phyloP scores from a whole-genome alignment of 2,113 vertebrate species.

The Carollia perspicillata region DNA sequence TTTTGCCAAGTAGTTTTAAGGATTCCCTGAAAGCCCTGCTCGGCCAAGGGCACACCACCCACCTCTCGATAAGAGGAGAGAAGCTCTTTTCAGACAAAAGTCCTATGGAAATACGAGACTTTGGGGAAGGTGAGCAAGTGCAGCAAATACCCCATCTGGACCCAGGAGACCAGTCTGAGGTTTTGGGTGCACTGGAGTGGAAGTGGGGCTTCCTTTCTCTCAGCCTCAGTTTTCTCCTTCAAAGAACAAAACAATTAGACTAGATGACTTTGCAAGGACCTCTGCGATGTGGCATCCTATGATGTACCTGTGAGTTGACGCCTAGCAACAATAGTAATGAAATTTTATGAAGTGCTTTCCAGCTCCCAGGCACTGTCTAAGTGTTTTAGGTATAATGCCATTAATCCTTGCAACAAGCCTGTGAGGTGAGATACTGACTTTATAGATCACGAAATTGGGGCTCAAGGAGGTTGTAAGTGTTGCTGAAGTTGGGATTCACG shows the following conservation, averaged over 20 bases:
- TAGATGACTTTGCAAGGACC: neutral
- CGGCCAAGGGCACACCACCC: neutral
- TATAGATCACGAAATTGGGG: neutral
- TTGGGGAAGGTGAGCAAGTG: neutral
- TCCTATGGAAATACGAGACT: neutral
- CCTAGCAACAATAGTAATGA: neutral
- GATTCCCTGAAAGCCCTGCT: neutral
- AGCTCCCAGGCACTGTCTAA: neutral
- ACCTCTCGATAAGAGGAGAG: neutral
- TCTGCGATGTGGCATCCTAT: neutral
- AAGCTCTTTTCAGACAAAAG: neutral
- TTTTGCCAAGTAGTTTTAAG: neutral
- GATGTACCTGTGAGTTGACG: neutral
- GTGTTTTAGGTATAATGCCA: neutral
- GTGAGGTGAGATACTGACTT: neutral
- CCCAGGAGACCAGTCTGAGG: neutral
- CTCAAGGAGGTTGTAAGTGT: neutral
- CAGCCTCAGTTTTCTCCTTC: neutral
- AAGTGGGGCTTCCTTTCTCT: neutral
- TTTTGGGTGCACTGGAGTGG: rapidly evolving
- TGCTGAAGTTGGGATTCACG: neutral
- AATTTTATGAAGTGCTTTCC: neutral
- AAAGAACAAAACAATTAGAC: neutral
- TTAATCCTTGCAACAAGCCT: neutral
- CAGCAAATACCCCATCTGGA: neutral